Evolutionary conservation across 2,797 vertebrate species (phyloP).

Genomic region (Anguilla pacifica): DNA sequence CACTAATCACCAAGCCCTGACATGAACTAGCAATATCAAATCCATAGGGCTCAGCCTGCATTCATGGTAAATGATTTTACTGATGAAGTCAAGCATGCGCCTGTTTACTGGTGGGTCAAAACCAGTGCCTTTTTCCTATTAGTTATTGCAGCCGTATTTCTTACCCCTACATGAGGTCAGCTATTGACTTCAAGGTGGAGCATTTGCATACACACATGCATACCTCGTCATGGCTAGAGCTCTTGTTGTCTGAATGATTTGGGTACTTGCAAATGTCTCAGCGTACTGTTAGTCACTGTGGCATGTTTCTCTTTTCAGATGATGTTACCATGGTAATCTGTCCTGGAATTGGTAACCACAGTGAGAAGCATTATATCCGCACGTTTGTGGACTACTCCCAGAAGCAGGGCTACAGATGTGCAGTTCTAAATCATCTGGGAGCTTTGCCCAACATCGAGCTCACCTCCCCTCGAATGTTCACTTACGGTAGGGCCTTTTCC

Average conservation of each 20-base stretch:
- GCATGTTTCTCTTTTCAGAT: conserved; percentile 65
- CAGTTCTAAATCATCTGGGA: conserved; percentile 94
- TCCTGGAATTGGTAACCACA: conserved; percentile 97
- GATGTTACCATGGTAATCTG: conserved; percentile 98
- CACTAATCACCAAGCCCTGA: not conserved
- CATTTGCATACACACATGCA: conserved; percentile 24
- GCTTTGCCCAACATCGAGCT: conserved; percentile 95
- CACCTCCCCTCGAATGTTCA: conserved; percentile 98
- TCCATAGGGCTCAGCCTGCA: not conserved
- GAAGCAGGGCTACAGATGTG: conserved; percentile 92
- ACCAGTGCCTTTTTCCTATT: not conserved
- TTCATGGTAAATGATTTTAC: no score
- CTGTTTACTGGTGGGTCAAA: not conserved
- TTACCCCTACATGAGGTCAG: not conserved
- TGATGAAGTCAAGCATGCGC: not conserved
- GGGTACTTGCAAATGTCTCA: conserved; percentile 23
- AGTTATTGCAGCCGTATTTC: not conserved
- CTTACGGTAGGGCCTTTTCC: conserved; percentile 80
- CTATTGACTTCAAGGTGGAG: not conserved
- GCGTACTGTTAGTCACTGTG: not conserved
- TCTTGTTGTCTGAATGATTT: conserved; percentile 11
- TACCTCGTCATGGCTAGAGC: not conserved
- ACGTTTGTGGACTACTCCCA: conserved; percentile 96
- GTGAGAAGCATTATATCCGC: conserved; percentile 98
- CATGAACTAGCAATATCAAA: not conserved